Base-by-base conservation (phyloP, 2,888 invertebrate species). In the Diaphora mendica region DNA sequence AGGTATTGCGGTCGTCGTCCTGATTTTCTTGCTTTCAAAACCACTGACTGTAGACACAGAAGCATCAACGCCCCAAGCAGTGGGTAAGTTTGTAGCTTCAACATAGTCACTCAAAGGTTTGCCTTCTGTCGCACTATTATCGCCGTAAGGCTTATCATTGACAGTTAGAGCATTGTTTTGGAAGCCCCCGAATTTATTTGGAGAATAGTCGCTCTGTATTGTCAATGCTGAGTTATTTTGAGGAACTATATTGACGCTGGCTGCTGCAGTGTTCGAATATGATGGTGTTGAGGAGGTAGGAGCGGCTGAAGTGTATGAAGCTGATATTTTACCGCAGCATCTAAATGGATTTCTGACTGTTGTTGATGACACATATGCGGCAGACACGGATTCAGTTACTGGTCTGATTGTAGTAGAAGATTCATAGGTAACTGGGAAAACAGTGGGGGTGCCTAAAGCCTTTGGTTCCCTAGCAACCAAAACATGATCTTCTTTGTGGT, bases 51-150 rank as follows among this genome's bases (percentile, higher is more conserved):
- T 90, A 4, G 95, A 91, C 13, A 91, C 90, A 11, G 90, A 87
- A 30, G 89, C 80, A n/a, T 93, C 93, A 59, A 94, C 87, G 20
- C 94, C 96, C 95, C 95, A 96, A 66, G 93, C 93, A 33, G 94
- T 88, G 8, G 96, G 95, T 68, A 95, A 82, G 74, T 94, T 94
- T 7, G 95, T 94, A n/a, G 90, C 91, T 90, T 94, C 92, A 26
- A 93, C 89, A 62, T 95, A 94, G 26, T 96, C 96, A 67, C 90
- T 96, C 11, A 94, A 84, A 3, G 96, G 96, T 83, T 95, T 95
- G 1, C 95, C 93, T 39, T 94, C 91, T 35, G 91, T 91, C 1
- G 94, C 92, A 0, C 94, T 89, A 44, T 93, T 93, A 72, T 89
- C 91, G 1, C 96, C 96, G 69, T 96, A 96, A 13, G 96, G 94